Conservation (phyloP, 92 coral and sea anemone genomes). For the Ricordea florida region DNA sequence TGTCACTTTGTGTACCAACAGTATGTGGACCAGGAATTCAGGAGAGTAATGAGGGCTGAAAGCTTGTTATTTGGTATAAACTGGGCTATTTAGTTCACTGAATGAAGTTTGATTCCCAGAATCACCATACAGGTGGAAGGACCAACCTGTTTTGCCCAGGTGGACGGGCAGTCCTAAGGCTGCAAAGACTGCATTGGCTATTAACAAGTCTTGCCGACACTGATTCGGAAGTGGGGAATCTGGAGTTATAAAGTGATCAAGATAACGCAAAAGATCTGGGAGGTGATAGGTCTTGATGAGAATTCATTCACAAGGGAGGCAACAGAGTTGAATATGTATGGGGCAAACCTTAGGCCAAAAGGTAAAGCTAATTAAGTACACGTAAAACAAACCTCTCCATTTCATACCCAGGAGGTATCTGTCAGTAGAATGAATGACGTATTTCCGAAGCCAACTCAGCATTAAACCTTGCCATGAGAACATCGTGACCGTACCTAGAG, state of each 20-base stretch:
- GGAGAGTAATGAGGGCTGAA: not conserved
- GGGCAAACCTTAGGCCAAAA: constrained; percentile 57
- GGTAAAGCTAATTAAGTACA: constrained; percentile 33
- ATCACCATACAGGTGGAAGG: constrained; percentile 31
- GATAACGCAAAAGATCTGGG: constrained; percentile 17
- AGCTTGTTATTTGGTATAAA: constrained; percentile 38
- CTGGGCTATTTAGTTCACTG: constrained; percentile 16
- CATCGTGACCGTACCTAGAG: too few relatives aligned
- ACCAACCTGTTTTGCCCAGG: constrained; percentile 36
- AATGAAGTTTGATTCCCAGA: too few relatives aligned
- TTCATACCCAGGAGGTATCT: constrained; percentile 31
- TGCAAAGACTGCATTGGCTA: constrained; percentile 4
- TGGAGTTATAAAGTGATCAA: not conserved
- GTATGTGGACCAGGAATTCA: not conserved
- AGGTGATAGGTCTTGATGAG: constrained; percentile 13
- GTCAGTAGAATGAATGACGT: constrained; percentile 39
- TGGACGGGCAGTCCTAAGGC: constrained; percentile 35
- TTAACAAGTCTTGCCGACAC: not conserved
- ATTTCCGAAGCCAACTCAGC: constrained; percentile 54
- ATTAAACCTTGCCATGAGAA: too few relatives aligned
- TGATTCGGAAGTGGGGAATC: not conserved
- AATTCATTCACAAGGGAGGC: constrained; percentile 52
- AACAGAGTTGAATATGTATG: constrained; percentile 41
- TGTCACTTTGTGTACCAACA: not conserved
- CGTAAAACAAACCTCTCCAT: constrained; percentile 36